Evolutionary conservation across 2,888 invertebrate genomes (phyloP), one percentile per base, ranked within the genome.

Genomic region (Ceramica pisi): DNA sequence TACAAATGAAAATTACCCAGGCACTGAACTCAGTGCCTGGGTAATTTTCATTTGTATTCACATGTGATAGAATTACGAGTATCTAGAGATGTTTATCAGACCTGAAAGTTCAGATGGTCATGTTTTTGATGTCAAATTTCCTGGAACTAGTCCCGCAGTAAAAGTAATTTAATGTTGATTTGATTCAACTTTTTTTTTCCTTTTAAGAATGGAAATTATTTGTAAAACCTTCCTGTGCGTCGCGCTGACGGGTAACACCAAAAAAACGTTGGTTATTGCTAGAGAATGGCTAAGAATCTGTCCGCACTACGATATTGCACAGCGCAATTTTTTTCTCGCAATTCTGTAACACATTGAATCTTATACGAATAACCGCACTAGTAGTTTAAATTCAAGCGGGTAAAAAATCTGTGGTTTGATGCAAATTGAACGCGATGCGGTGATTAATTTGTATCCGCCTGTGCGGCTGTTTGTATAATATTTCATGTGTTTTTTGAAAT

Each of bases 121-220:
- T 51, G 19, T 10, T 53, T 81, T 71, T 69, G 66, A 56, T 65
- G 59, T 53, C 71, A 61, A 21, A 26, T 16, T 65, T 60, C 35
- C 5, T n/a, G 31, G 26, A 65, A 56, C 10, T 60, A 19, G 21
- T 53, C 50, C 46, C 60, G 7, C 12, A 48, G 19, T 51, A 14
- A 16, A 16, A 23, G 21, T 66, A 71, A 80, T 67, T 71, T 53
- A 35, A 66, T 64, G 50, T 12, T 59, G 51, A 59, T 71, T 63
- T 26, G 35, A 60, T 73, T 71, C 53, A n/a, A 51, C n/a, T 26
- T 26, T 21, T 23, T 61, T 57, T 65, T 26, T 41, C 1, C 8
- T 35, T 8, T 41, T 38, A 0, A 26, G 21, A 23, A 19, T 9
- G 9, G 26, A 38, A 41, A 74, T 57, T 21, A 38, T 10, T 12